Conservation (phyloP, 1,140 invertebrate genomes). For the Metopolophium dirhodum region DNA sequence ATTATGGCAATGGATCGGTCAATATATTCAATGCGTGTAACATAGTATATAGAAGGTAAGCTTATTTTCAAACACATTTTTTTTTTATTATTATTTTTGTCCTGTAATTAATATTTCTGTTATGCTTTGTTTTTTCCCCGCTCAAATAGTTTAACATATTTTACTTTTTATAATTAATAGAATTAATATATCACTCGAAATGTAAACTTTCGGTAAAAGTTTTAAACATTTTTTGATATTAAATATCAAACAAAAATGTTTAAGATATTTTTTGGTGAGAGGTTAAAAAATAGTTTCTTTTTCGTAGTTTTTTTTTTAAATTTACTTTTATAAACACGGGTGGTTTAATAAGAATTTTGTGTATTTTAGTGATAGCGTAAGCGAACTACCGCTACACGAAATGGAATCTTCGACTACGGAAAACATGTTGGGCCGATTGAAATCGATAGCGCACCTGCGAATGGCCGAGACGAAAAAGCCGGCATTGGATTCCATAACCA, state of each 20-base stretch:
- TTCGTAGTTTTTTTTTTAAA: neutral
- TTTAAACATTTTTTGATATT: neutral
- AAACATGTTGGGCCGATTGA: neutral
- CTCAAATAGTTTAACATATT: neutral
- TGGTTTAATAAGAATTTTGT: neutral
- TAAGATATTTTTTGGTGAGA: conserved; percentile 17
- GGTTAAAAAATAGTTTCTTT: neutral
- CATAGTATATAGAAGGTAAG: conserved; percentile 47
- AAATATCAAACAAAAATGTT: neutral
- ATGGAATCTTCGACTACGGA: neutral
- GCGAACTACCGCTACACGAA: neutral
- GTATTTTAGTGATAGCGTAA: conserved; percentile 23
- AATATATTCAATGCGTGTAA: conserved; percentile 22
- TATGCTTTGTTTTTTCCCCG: neutral
- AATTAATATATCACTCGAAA: neutral
- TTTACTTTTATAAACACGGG: neutral
- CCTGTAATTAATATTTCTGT: neutral
- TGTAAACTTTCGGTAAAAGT: neutral
- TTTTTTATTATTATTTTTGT: neutral
- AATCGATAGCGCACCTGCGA: conserved; percentile 28
- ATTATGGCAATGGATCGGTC: conserved; percentile 47
- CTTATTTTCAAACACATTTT: conserved; percentile 50
- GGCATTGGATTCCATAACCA: neutral
- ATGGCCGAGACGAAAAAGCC: neutral
- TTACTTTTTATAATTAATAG: neutral